These are phyloP conservation scores for Tapirus indicus DNA, from an alignment of 2,797 vertebrate species.

Conservation along the genomic window DNA sequence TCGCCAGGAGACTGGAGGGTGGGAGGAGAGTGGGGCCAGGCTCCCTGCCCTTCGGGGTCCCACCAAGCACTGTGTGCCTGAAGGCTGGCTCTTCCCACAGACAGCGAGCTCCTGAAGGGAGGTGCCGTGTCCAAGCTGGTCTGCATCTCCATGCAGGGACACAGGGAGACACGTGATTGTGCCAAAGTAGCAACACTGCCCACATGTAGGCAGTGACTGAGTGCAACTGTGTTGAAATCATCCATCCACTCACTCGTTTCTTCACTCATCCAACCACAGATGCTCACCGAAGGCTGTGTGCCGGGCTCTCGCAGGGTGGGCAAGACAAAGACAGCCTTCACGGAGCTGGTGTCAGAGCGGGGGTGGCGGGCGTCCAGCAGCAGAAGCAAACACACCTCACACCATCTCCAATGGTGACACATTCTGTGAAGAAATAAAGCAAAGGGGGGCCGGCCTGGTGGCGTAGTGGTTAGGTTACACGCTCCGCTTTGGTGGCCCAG, in stretches of 20 bases:
- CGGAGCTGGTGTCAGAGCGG: accelerated
- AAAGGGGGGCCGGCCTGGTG: neutral
- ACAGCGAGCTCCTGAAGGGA: neutral
- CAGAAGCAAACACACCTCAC: neutral
- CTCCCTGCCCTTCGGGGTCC: no score
- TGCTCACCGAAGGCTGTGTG: accelerated
- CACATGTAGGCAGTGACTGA: no score
- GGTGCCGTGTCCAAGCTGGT: neutral
- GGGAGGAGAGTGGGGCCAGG: no score
- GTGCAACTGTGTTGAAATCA: accelerated
- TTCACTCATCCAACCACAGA: neutral
- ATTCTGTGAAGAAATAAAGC: neutral
- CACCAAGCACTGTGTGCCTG: neutral
- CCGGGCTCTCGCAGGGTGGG: neutral
- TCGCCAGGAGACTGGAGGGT: neutral
- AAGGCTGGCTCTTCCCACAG: neutral
- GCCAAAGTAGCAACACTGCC: neutral
- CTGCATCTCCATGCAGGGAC: neutral
- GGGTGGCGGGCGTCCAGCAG: accelerated
- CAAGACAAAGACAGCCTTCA: neutral
- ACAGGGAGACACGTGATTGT: neutral
- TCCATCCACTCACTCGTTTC: accelerated
- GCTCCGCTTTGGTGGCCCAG: no score
- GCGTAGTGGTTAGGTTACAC: no score
- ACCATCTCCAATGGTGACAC: neutral